These are phyloP conservation scores for Oxyteleia sp. DNA, from an alignment of 2,888 invertebrate genomes.

Conservation along the genomic window DNA sequence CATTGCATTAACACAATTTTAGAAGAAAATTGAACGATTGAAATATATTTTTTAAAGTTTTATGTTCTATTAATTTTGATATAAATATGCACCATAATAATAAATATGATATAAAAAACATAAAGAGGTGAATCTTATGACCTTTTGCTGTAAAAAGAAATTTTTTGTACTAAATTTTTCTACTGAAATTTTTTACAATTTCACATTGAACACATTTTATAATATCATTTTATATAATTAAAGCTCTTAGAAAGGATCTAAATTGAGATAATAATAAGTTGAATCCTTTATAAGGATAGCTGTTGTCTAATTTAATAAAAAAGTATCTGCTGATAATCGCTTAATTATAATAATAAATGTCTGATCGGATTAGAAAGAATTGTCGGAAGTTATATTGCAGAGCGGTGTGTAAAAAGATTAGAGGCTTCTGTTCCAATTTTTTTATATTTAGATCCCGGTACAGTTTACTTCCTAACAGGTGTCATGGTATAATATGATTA, in stretches of 20 bases:
- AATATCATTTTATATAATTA: not conserved
- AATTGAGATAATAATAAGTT: not conserved
- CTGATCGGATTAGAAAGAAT: constrained; percentile 33
- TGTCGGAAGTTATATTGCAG: constrained; percentile 31
- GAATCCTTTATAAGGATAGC: not conserved
- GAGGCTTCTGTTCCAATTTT: constrained; percentile 33
- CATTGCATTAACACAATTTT: too few species aligned
- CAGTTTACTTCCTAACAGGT: constrained; percentile 44
- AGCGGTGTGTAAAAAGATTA: constrained; percentile 34
- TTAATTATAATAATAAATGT: constrained; percentile 54
- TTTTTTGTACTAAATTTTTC: too few species aligned
- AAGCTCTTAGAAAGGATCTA: too few species aligned
- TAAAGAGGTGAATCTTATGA: too few species aligned
- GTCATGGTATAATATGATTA: constrained; percentile 54
- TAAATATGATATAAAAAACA: too few species aligned
- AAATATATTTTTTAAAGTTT: too few species aligned
- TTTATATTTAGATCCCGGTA: constrained; percentile 14
- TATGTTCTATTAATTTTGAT: too few species aligned
- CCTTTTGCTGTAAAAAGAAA: too few species aligned
- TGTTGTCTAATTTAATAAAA: constrained; percentile 9
- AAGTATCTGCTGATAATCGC: constrained; percentile 10
- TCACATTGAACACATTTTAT: not conserved
- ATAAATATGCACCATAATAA: too few species aligned
- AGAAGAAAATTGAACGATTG: too few species aligned
- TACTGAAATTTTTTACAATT: too few species aligned